These are phyloP conservation scores for Atlantisia rogersi DNA, from an alignment of 2,113 vertebrate species.

Conservation along the genomic window DNA sequence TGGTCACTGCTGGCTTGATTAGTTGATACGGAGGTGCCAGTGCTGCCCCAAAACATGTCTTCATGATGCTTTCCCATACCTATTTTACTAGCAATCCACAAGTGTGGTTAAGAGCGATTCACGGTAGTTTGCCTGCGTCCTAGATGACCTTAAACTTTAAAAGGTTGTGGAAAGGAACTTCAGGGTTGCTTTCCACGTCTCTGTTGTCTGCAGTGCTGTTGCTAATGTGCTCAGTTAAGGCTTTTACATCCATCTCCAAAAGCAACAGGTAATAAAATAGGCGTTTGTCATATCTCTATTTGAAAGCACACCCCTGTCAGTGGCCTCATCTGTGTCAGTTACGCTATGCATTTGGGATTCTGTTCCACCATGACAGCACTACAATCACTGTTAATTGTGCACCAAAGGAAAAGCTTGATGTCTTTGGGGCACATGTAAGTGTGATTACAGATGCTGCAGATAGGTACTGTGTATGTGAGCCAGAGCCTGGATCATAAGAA, in stretches of 20 bases:
- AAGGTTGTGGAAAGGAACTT: background rate
- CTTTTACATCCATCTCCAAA: background rate
- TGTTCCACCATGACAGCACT: background rate
- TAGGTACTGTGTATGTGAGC: background rate
- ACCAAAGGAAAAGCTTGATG: background rate
- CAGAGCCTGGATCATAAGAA: background rate
- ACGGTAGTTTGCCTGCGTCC: background rate
- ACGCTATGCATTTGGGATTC: background rate
- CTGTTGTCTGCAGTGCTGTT: background rate
- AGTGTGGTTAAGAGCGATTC: background rate
- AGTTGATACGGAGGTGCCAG: background rate
- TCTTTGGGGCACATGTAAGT: background rate
- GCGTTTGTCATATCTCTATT: background rate
- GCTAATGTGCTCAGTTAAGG: background rate
- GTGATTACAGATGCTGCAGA: background rate
- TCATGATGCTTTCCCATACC: background rate
- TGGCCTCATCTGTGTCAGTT: background rate
- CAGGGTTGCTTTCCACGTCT: background rate
- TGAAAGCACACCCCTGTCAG: background rate
- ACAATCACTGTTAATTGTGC: background rate
- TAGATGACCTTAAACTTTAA: background rate
- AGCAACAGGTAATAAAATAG: background rate
- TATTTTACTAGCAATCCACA: background rate
- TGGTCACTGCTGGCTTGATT: background rate
- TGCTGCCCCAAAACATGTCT: background rate